Conservation (phyloP, 2,113 vertebrate genomes). For the Pygoscelis antarcticus region DNA sequence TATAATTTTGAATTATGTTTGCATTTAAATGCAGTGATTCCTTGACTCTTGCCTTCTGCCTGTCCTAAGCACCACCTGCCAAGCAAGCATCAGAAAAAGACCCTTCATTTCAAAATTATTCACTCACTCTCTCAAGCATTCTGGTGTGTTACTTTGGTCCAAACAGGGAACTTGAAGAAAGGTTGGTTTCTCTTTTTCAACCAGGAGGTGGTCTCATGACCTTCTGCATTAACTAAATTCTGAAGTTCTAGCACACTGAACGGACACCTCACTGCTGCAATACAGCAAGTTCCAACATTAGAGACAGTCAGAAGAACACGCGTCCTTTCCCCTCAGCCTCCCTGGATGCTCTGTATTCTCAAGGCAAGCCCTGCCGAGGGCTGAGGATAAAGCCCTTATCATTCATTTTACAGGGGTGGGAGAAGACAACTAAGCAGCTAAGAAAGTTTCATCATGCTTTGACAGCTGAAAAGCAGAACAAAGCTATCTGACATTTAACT, state of each 20-base stretch:
- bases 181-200: not conserved
- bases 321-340: not conserved
- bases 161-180: not conserved
- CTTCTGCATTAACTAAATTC: not conserved
- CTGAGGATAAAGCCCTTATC: not conserved
- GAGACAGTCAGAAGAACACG: rapidly evolving
- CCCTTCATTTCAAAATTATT: not conserved
- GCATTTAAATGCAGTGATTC: not conserved
- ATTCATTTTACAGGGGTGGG: not conserved
- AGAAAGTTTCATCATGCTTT: not conserved
- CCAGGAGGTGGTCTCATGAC: not conserved
- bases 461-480: not conserved
- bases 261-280: not conserved
- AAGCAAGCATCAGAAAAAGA: not conserved
- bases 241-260: not conserved
- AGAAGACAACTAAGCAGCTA: not conserved
- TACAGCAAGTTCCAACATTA: not conserved
- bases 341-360: not conserved
- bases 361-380: not conserved
- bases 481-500: not conserved
- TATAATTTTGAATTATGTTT: not conserved
- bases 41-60: not conserved
- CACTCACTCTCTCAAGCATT: not conserved
- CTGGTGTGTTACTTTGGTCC: not conserved
- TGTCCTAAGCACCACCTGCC: not conserved